phyloP scores from a whole-genome alignment of 2,888 invertebrate species.

The Volucella inflata region DNA sequence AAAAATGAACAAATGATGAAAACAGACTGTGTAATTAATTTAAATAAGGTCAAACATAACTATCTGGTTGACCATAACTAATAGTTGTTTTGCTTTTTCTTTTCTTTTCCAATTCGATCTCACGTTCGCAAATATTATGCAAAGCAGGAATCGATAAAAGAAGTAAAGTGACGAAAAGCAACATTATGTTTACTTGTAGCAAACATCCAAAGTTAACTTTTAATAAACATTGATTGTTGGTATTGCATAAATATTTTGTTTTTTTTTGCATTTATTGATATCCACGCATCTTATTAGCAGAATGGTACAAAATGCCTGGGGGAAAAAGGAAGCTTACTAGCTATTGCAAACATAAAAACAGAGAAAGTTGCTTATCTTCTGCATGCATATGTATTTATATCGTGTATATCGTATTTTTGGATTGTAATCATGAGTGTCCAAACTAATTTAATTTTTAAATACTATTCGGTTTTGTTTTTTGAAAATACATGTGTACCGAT shows the following conservation, averaged over 20 bases:
- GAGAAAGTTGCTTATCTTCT: no score
- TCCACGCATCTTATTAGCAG: neutral
- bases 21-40: constrained; percentile 10
- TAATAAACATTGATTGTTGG: neutral
- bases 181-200: neutral
- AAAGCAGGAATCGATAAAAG: neutral
- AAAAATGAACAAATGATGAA: constrained; percentile 16
- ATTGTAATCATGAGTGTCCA: no score
- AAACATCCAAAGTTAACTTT: neutral
- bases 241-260: constrained; percentile 3
- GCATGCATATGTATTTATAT: no score
- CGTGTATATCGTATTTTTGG: no score
- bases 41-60: neutral
- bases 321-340: no score
- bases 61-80: constrained; percentile 1
- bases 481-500: no score
- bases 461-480: no score
- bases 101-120: neutral
- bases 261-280: neutral
- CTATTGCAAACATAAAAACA: no score
- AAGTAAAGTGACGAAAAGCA: neutral
- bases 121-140: constrained; percentile 1
- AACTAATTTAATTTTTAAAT: no score
- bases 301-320: no score
- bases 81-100: no score